These are phyloP conservation scores for Hippopotamyrus pictus DNA, from an alignment of 2,797 vertebrate species.

Conservation along the genomic window DNA sequence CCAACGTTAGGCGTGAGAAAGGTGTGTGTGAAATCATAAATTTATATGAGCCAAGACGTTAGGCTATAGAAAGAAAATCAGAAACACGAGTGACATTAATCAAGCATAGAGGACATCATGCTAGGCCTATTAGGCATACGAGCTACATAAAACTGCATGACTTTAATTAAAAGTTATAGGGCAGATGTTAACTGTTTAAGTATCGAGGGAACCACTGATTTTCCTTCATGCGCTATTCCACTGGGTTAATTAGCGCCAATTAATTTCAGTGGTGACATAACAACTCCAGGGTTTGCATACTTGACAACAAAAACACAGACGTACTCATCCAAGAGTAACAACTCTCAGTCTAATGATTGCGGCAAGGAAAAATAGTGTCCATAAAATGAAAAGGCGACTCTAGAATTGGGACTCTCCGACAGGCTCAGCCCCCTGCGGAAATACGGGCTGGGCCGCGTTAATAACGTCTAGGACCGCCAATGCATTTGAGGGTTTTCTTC, in stretches of 20 bases:
- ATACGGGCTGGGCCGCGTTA: not conserved
- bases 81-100: not conserved
- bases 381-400: not conserved
- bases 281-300: not conserved
- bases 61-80: not conserved
- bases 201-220: not conserved
- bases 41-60: not conserved
- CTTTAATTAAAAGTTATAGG: not conserved
- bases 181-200: not conserved
- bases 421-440: not conserved
- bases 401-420: not conserved
- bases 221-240: not conserved
- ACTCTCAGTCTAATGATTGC: not conserved
- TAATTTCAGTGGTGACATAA: conserved; percentile 11
- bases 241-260: conserved; percentile 12
- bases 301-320: not conserved
- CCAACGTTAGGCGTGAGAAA: not conserved
- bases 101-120: not conserved
- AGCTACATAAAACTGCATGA: not conserved
- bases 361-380: not conserved
- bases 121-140: not conserved
- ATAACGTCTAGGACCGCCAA: not conserved
- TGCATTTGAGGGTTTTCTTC: not conserved
- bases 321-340: not conserved
- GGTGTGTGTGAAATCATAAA: not conserved